Base-by-base conservation (phyloP, 2,113 vertebrate genomes). In the Etheostoma cragini region DNA sequence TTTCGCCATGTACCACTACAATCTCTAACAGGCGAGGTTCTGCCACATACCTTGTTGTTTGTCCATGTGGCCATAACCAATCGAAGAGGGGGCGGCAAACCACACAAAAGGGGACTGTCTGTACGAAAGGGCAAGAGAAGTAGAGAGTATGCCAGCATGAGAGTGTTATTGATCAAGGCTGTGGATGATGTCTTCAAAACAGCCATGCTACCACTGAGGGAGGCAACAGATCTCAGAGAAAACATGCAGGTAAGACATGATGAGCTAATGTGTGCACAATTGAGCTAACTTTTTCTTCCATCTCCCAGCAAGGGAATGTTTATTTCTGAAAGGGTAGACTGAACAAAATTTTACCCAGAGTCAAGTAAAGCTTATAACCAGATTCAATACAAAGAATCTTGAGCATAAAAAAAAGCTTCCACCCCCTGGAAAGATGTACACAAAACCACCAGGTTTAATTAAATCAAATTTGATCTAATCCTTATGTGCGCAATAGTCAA, bases 31-130 rank as follows among this genome's bases (percentile, higher is more conserved):
- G 98, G 98, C 50, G 98, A 99, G 84, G 85, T 95, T 4, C 94
- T 99, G 54, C 93, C 96, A 14, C 97, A 99, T 22, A 95, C 97
- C n/a, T 97, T 96, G 83, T 71, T 99, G 79, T 99, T 99, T 45
- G 97, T 98, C 81, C 98, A 99, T 3, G 97, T 99, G 91, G 98
- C 98, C 38, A 98, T 99, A 76, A 99, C 98, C 71, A 99, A 99
- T 89, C 96, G 98, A 46, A 96, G 98, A 89, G 98, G 98, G 81
- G 98, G 98, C 13, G 98, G 98, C 24, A 99, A 99, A 72, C 97
- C 98, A 52, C 98, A 99, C 88, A 99, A 99, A 64, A 91, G 98
- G 68, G 98, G 98, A 19, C 96, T 99, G 54, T 99, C 98, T 6
- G 98, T 99, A 72, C 95, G 98, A 61, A 99, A 99, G 86, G 95